Evolutionary conservation across 2,888 invertebrate genomes (phyloP).

Genomic region (Oscheius sp.): DNA sequence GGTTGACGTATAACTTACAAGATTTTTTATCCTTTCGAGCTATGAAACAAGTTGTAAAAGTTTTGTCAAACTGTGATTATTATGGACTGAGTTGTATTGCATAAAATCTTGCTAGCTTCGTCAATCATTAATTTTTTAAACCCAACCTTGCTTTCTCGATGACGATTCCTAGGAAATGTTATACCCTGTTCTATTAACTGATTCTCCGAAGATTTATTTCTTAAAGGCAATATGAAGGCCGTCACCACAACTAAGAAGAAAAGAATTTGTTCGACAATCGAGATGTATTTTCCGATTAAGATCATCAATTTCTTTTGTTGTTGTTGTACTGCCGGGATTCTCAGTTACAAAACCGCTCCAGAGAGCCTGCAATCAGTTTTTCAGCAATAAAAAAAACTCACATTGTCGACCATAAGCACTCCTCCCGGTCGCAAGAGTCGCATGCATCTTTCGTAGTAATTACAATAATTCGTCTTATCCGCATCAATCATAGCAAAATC

Average conservation of each 20-base stretch:
- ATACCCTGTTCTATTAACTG: too few species aligned
- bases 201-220: too few species aligned
- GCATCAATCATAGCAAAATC: slow-evolving; percentile 70
- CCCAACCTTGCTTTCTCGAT: too few species aligned
- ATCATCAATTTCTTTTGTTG: slow-evolving; percentile 10
- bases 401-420: slow-evolving; percentile 72
- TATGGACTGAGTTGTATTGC: slow-evolving; percentile 27
- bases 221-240: slow-evolving; percentile 64
- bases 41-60: slow-evolving; percentile 50
- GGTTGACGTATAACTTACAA: slow-evolving; percentile 52
- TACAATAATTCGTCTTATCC: slow-evolving; percentile 62
- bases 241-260: slow-evolving; percentile 64
- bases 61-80: slow-evolving; percentile 52
- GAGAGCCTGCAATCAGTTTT: slow-evolving; percentile 19
- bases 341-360: slow-evolving; percentile 18
- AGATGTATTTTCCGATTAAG: slow-evolving; percentile 10
- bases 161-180: too few species aligned
- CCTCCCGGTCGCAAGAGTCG: slow-evolving; percentile 71
- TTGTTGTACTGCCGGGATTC: neutral
- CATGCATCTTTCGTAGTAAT: slow-evolving; percentile 72
- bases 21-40: slow-evolving; percentile 50
- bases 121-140: too few species aligned
- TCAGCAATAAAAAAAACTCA: too few species aligned
- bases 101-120: too few species aligned
- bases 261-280: slow-evolving; percentile 57